phyloP scores from a whole-genome alignment of 2,888 invertebrate genomes.

The Petrophora chlorosata region DNA sequence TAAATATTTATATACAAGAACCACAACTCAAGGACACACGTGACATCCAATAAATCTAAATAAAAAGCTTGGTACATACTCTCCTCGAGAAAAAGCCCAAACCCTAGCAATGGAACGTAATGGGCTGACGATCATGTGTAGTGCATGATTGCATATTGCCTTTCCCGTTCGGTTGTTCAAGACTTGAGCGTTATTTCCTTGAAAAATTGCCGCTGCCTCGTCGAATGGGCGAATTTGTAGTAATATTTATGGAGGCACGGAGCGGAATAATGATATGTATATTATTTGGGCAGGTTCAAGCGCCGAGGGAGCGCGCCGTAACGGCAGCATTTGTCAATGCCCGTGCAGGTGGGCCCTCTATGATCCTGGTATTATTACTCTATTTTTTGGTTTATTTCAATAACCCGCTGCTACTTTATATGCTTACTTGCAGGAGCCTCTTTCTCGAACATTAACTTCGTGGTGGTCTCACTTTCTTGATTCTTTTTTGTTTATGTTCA shows the following conservation, averaged over 20 bases:
- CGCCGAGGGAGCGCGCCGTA: conserved; percentile 54
- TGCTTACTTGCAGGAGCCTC: conserved; percentile 38
- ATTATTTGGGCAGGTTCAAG: conserved; percentile 68
- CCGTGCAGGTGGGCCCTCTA: conserved; percentile 70
- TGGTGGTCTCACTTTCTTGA: conserved; percentile 42
- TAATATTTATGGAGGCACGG: conserved; percentile 74
- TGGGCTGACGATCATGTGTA: conserved; percentile 34
- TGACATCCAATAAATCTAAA: no score
- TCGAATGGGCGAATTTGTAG: conserved; percentile 65
- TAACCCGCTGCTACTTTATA: conserved; percentile 55
- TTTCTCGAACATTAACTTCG: conserved; percentile 36
- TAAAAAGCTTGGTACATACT: no score
- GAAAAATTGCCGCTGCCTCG: conserved; percentile 67
- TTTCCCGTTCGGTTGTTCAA: conserved; percentile 37
- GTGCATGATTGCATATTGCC: conserved; percentile 52
- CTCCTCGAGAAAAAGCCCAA: no score
- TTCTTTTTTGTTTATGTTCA: background rate
- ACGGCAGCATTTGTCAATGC: conserved; percentile 75
- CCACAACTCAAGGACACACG: no score
- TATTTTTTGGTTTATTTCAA: conserved; percentile 69
- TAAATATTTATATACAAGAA: no score
- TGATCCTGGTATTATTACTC: conserved; percentile 70
- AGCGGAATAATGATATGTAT: conserved; percentile 78
- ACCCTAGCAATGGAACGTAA: no score
- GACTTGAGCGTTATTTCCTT: conserved; percentile 56